A percentile compares a stretch with the other conserved stretches of the same genome.
These are phyloP conservation scores for Polietes domitor DNA, from an alignment of 2,888 invertebrate species.

Conservation along the genomic window DNA sequence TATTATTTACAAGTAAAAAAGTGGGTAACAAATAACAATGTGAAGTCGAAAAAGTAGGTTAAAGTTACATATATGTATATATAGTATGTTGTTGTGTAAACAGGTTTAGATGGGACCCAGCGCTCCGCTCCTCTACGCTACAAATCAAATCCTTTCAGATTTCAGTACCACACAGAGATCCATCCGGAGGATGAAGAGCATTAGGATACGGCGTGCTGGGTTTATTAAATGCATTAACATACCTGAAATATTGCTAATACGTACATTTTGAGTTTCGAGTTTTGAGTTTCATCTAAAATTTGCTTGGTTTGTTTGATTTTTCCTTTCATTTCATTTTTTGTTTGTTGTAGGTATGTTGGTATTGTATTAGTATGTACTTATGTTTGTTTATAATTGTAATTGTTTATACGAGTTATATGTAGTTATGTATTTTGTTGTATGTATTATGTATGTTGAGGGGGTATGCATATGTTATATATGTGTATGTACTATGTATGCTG, in stretches of 20 bases:
- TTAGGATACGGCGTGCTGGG: not conserved
- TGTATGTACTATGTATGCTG: slow-evolving; percentile 7
- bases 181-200: not conserved
- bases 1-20: slow-evolving; percentile 31
- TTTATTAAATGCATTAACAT: slow-evolving; percentile 51
- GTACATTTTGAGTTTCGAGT: not conserved
- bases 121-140: not conserved
- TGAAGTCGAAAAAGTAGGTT: slow-evolving; percentile 15
- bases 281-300: not conserved
- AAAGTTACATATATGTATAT: not conserved
- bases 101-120: not conserved
- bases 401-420: not conserved
- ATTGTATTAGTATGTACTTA: not conserved
- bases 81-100: not conserved
- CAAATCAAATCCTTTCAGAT: no score
- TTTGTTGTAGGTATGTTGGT: slow-evolving; percentile 4
- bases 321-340: not conserved
- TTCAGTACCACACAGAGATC: no score
- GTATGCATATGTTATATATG: slow-evolving; percentile 23
- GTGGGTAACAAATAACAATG: slow-evolving; percentile 17
- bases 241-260: slow-evolving; percentile 56
- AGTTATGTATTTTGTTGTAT: not conserved
- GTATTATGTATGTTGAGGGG: slow-evolving; percentile 9
- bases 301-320: slow-evolving; percentile 17
- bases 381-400: not conserved